phyloP scores from a whole-genome alignment of 2,113 vertebrate species.

The Trochalopteron elliotii region DNA sequence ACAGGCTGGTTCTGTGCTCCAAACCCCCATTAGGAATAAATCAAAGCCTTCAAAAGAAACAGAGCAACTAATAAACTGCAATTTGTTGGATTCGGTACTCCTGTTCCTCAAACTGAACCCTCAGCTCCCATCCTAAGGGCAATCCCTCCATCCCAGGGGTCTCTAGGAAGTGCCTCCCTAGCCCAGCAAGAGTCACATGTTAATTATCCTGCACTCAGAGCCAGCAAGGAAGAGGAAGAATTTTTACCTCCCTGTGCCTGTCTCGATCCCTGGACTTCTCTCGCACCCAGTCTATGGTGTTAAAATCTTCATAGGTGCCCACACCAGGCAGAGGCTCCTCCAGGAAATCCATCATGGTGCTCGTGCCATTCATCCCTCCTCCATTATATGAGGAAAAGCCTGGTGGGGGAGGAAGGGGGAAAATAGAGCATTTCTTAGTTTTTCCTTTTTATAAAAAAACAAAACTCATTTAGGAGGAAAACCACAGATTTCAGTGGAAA shows the following conservation, averaged over 20 bases:
- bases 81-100: accelerated
- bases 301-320: constrained; percentile 96
- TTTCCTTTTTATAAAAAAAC: neutral
- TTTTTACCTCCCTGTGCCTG: constrained; percentile 88
- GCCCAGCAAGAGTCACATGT: neutral
- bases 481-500: neutral
- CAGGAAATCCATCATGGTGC: constrained; percentile 84
- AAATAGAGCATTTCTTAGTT: neutral
- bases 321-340: constrained; percentile 87
- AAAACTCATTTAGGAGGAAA: neutral
- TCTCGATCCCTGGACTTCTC: constrained; percentile 95
- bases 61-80: neutral
- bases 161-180: neutral
- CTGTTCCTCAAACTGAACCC: neutral
- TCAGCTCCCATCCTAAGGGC: neutral
- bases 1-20: neutral
- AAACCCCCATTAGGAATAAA: neutral
- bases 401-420: neutral
- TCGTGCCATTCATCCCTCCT: constrained; percentile 74
- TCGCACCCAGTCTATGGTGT: constrained; percentile 97
- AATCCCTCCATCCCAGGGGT: neutral
- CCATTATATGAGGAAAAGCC: constrained; percentile 74
- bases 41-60: neutral
- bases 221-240: neutral
- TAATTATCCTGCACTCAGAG: neutral